Conservation (phyloP, 1,140 invertebrate species). For the Agrypnia vestita region DNA sequence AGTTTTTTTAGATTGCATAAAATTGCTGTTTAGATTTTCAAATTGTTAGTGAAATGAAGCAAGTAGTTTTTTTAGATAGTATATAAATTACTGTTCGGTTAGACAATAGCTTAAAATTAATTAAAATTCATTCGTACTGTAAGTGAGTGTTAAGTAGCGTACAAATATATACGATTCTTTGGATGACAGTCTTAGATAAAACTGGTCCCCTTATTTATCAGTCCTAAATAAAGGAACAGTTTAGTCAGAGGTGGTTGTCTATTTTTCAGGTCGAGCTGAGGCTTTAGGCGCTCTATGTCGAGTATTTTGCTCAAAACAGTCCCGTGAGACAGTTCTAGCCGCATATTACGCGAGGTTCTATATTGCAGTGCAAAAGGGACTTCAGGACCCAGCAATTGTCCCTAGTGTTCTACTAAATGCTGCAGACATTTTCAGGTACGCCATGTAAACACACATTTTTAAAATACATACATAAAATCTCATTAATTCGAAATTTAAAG, state of each 20-base stretch:
- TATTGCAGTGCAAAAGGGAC: conserved; percentile 90
- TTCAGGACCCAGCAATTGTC: conserved; percentile 75
- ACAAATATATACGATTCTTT: neutral
- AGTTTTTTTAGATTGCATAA: too few species aligned
- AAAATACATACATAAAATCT: too few species aligned
- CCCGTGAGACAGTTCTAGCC: conserved; percentile 94
- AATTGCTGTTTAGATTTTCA: too few species aligned
- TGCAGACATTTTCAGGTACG: conserved; percentile 68
- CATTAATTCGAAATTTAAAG: too few species aligned
- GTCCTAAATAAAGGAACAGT: too few species aligned
- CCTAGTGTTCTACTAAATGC: conserved; percentile 68
- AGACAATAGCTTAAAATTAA: neutral
- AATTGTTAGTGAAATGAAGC: too few species aligned
- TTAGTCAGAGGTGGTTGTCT: neutral
- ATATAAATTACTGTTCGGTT: too few species aligned
- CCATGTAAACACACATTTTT: neutral
- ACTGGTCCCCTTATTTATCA: too few species aligned
- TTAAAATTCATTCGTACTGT: conserved; percentile 42
- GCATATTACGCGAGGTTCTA: conserved; percentile 97
- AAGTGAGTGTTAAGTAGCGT: conserved; percentile 56
- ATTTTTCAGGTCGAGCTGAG: conserved; percentile 86
- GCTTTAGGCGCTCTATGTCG: conserved; percentile 95
- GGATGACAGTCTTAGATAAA: too few species aligned
- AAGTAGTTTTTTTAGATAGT: too few species aligned
- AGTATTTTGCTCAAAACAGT: conserved; percentile 97